phyloP scores from a whole-genome alignment of 2,888 invertebrate species.

The Tetropium fuscum region DNA sequence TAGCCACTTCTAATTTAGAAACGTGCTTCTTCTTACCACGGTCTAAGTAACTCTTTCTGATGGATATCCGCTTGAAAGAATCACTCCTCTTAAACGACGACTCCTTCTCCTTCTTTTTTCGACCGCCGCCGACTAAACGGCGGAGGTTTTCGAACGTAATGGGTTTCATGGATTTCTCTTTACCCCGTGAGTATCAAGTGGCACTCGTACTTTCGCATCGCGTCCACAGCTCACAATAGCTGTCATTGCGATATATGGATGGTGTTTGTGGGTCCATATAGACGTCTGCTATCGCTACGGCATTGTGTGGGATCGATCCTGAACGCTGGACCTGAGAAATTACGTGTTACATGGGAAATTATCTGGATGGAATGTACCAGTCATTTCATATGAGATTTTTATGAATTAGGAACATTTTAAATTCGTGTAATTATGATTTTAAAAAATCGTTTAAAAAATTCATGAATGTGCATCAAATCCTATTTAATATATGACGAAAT shows the following conservation, averaged over 20 bases:
- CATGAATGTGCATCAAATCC: too few relatives aligned
- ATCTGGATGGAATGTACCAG: too few relatives aligned
- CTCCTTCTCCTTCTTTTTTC: constrained; percentile 76
- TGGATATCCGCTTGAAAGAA: constrained; percentile 78
- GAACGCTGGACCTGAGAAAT: constrained; percentile 26
- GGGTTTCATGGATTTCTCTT: constrained; percentile 69
- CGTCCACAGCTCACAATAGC: constrained; percentile 37
- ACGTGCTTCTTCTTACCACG: constrained; percentile 71
- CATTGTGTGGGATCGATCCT: constrained; percentile 19
- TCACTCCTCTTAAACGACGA: constrained; percentile 79
- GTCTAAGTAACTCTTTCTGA: constrained; percentile 75
- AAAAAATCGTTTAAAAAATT: too few relatives aligned
- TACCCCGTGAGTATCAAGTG: constrained; percentile 34
- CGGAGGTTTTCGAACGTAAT: constrained; percentile 78
- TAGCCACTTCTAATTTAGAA: constrained; percentile 64
- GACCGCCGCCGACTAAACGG: constrained; percentile 73
- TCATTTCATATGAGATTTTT: too few relatives aligned
- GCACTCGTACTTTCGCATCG: constrained; percentile 32
- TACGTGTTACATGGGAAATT: too few relatives aligned
- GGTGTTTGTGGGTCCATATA: constrained; percentile 20
- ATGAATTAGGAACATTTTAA: too few relatives aligned
- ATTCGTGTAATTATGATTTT: too few relatives aligned
- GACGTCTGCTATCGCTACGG: constrained; percentile 8
- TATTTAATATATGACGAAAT: too few relatives aligned
- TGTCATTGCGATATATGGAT: constrained; percentile 31